phyloP scores from a whole-genome alignment of 2,888 invertebrate genomes.

The Chironomus riparius region DNA sequence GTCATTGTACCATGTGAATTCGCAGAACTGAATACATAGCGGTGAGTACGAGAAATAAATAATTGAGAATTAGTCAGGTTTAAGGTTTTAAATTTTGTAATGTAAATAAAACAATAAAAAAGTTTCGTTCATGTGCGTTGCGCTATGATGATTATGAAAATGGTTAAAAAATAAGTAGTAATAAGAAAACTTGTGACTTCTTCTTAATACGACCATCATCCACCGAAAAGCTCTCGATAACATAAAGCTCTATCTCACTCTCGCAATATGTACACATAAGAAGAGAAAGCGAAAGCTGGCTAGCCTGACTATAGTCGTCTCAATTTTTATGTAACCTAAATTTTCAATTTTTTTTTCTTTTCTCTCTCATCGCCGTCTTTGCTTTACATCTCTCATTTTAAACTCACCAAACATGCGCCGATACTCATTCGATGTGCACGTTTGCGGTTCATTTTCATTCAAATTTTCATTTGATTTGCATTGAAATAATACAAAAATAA shows the following conservation, averaged over 20 bases:
- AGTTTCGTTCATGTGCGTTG: no score
- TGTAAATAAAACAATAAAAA: no score
- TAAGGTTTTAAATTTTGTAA: no score
- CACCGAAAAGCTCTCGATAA: neutral
- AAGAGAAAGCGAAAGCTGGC: conserved; percentile 12
- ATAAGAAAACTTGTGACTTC: neutral
- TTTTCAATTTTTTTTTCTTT: neutral
- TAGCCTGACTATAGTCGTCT: neutral
- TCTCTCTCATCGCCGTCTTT: conserved; percentile 4
- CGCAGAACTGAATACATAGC: neutral
- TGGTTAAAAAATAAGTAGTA: neutral
- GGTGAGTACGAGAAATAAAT: neutral
- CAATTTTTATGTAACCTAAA: neutral
- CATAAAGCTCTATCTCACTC: conserved; percentile 15
- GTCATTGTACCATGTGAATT: conserved; percentile 26
- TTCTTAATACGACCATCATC: no score
- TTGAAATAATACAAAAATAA: neutral
- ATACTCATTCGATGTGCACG: conserved; percentile 25
- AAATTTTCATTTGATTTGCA: conserved; percentile 27
- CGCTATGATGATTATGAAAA: no score
- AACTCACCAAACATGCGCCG: conserved; percentile 25
- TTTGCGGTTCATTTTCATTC: conserved; percentile 27
- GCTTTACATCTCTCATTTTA: conserved; percentile 5
- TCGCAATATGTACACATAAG: neutral
- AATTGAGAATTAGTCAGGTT: no score